Base-by-base conservation (phyloP, 2,113 vertebrate genomes). In the Xiphophorus couchianus region DNA sequence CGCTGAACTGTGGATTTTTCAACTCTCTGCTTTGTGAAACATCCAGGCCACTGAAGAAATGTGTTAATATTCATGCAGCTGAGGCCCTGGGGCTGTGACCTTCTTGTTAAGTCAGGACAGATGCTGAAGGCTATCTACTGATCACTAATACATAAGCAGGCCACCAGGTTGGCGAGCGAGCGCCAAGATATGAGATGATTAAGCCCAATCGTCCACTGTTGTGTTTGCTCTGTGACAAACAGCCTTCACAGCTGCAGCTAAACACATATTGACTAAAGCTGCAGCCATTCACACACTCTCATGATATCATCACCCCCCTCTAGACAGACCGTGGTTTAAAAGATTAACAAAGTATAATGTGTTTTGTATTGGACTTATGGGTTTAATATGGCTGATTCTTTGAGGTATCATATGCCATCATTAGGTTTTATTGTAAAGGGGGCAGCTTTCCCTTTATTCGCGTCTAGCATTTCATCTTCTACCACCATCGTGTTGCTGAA, bases 241-340 rank as follows among this genome's bases (percentile, higher is more conserved):
- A 60, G 60, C 76, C 81, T 69, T 64, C 67, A 63, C 63, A 73
- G 81, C 69, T 71, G 69, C 70, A 63, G 61, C 60, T 81, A 70
- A 84, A 81, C 84, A 80, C 77, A 85, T 90, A 89, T 91, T 91
- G 83, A 88, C 82, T 35, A 44, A 76, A 81, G 81, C 75, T 79
- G 74, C 62, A 39, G 63, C 72, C 65, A 77, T 80, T 84, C 82
- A 74, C 85, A 82, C 79, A 76, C 71, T 79, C 71, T 73, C 62
- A 74, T 69, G 48, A 80, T 77, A 37, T 69, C 42, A 35, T 27
- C 25, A 33, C 48, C 27, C 10, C 25, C 13, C 15, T 30, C 12
- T 22, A 17, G 19, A 0, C 10, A 31, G 44, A 67, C n/a, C 75
- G 63, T n/a, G 27, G 29, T 79, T 66, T 75, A 48, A 79, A 69